Conservation (phyloP, 2,113 vertebrate species). For the Crotalus viridis region DNA sequence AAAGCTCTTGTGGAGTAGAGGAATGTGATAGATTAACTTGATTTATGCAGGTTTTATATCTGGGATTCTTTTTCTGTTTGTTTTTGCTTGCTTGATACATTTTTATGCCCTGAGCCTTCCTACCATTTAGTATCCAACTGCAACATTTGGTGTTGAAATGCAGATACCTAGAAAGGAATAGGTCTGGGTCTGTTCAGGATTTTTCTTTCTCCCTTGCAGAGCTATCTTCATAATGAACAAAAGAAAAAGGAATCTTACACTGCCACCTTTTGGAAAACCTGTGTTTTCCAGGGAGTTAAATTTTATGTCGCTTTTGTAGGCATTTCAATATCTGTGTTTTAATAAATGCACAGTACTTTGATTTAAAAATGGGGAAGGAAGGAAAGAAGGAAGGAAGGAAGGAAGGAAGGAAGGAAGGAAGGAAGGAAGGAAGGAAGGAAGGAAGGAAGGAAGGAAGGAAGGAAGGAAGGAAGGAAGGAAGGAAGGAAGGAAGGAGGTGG, state of each 20-base stretch:
- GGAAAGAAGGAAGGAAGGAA: fast-evolving
- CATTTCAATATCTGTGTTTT: neutral
- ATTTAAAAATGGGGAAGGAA: neutral
- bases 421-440: neutral
- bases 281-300: constrained; percentile 8
- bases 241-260: neutral
- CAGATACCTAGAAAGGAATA: constrained; percentile 53
- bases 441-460: neutral
- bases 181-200: constrained; percentile 31
- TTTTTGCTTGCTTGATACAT: constrained; percentile 47
- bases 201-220: constrained; percentile 21
- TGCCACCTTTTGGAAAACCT: constrained; percentile 70
- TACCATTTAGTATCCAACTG: constrained; percentile 48
- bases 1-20: constrained; percentile 55
- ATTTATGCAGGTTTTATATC: constrained; percentile 57
- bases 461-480: neutral
- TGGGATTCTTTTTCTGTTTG: constrained; percentile 54
- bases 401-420: too few relatives aligned
- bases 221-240: constrained; percentile 10
- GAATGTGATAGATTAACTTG: constrained; percentile 63
- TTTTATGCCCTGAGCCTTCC: constrained; percentile 59
- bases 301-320: neutral
- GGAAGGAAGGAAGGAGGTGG: neutral
- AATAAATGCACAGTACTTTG: neutral
- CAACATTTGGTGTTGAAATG: constrained; percentile 56